Evolutionary conservation across 2,113 vertebrate genomes (phyloP), one percentile per base, ranked within the genome.

Genomic region (Oceanites oceanicus): DNA sequence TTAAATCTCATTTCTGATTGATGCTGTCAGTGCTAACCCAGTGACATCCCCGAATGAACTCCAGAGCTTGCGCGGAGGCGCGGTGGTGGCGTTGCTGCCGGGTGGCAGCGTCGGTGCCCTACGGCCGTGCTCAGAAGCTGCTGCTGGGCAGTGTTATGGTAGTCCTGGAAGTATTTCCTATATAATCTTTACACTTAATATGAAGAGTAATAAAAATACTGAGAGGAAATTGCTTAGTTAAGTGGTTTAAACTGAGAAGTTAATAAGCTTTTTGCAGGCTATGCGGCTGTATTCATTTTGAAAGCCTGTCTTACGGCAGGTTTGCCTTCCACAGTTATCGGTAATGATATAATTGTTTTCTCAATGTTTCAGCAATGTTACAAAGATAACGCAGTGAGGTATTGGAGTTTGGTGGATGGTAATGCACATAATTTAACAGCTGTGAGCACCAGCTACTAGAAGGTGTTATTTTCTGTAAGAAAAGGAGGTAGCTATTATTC

Each of bases 21-120:
- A 20, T 20, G 66, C 4, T 2, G 1, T 36, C 1, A 0, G 2
- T 49, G 38, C 72, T 59, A 7, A 2, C 2, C 32, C 65, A 3
- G 2, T 7, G 2, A 1, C 30, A 1, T 2, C 26, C 58, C 34
- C 2, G 32, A 36, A 55, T 3, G 59, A 8, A 0, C 77, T 10
- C 55, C 19, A 3, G 86, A 6, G 56, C 44, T 30, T 0, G 0
- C 1, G 38, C 56, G 17, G 70, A 11, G 49, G 6, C 22, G 47
- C 6, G 3, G 59, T 1, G 30, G 6, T 4, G 27, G 55, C 34
- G 0, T 19, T 6, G 3, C 63, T 16, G 49, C n/a, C 1, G 34
- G 86, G 4, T 5, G 45, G 8, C 34, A 3, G 2, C 0, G 0
- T 2, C 5, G 2, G 11, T 36, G 73, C 16, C 59, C 38, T 7